Base-by-base conservation (phyloP, 2,888 invertebrate genomes). In the Vandiemenella viatica region DNA sequence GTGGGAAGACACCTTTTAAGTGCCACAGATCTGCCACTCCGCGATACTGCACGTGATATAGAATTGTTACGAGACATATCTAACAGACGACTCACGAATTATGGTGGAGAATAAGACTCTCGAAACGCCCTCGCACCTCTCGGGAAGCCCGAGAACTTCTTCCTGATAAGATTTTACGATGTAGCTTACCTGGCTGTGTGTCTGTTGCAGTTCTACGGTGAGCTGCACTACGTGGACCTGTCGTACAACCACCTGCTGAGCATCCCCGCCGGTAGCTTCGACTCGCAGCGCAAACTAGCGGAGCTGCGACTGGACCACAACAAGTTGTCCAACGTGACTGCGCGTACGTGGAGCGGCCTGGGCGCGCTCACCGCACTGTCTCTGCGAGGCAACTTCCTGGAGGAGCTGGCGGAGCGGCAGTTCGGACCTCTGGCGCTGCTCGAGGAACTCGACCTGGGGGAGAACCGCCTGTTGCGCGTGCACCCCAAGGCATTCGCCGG, bases 191-290 rank as follows among this genome's bases (percentile, higher is more conserved):
- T n/a, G n/a, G n/a, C n/a, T n/a, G n/a, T n/a, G n/a, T n/a, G n/a
- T n/a, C n/a, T n/a, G n/a, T n/a, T n/a, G n/a, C 85, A 86, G 63
- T 90, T 90, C 68, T 90, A 90, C 67, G 78, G 82, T 0, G 87
- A 87, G 58, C 72, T 90, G n/a, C 81, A 80, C 56, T 86, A 83
- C 64, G 75, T 89, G 40, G 89, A 90, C 66, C 71, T 90, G 40
- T 87, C 87, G 38, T 81, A 79, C 63, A 90, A 90, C 63, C 85
- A 86, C 59, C 73, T 90, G 59, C 79, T 88, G 51, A 86, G 78
- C 61, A 83, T 90, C 60, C 87, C 86, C 2, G 73, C 76, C 41
- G 79, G 77, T 53, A 86, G 86, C 59, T 90, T 90, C 63, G 72
- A 77, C 50, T 81, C 80, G 55, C 89, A 90, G 66, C 78, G 79